Base-by-base conservation (phyloP, 2,888 invertebrate genomes). In the Erebia epiphron region DNA sequence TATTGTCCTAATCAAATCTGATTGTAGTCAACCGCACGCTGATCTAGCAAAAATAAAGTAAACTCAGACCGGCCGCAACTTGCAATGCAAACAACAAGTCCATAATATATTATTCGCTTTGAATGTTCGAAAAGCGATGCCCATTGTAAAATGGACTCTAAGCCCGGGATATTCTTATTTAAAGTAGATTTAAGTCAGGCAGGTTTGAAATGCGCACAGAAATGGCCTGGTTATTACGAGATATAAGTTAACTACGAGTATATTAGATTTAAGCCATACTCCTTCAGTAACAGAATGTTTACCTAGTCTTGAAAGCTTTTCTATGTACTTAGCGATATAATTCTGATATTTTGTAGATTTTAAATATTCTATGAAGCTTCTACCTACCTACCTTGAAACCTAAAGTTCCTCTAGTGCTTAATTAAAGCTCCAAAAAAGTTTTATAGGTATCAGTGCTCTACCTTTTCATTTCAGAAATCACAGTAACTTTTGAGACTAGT, bases 161-260 rank as follows among this genome's bases (percentile, higher is more conserved):
- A n/a, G 50, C 58, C 43, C 58, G 54, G 56, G 64, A 26, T 61
- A 58, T 65, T 67, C 46, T 56, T 67, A 67, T 71, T 64, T 65
- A 41, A 71, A 71, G 50, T 70, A 50, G 61, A 21, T 61, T 69
- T 69, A 64, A 58, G 58, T 64, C 68, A 57, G 54, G 16, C 11
- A n/a, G 13, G 54, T 46, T 35, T 56, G 56, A 66, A 43, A 66
- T 66, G 66, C 21, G 21, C 43, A 43, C 35, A 43, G 65, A 43
- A 46, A 43, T 43, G 65, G 18, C 56, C 56, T 56, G 14, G 56
- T 56, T 65, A 56, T 54, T 54, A 14, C 18, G 10, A 65, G 65
- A 65, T 41, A 65, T 41, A 56, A n/a, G 35, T 11, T 52, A n/a
- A n/a, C n/a, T n/a, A n/a, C n/a, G n/a, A n/a, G n/a, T n/a, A 16